These are phyloP conservation scores for Acleris cristana DNA, from an alignment of 2,888 invertebrate genomes.

Conservation along the genomic window DNA sequence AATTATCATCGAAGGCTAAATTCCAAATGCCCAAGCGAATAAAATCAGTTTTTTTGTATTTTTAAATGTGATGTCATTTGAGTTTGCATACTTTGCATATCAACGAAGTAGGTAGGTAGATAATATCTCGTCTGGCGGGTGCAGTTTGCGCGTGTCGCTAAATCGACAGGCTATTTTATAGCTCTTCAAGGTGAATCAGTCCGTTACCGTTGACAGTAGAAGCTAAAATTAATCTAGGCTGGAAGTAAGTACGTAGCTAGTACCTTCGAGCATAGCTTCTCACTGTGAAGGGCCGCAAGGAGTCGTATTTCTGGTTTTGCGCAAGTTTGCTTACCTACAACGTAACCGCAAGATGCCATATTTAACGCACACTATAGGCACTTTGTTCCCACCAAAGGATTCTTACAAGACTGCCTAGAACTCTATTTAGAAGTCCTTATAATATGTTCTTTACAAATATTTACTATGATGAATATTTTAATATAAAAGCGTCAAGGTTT, in stretches of 20 bases:
- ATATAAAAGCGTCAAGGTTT: not conserved
- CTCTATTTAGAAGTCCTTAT: constrained; percentile 20
- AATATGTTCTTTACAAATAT: not conserved
- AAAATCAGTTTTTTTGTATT: not conserved
- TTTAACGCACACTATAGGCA: constrained; percentile 17
- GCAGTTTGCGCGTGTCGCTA: constrained; percentile 31
- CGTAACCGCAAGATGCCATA: constrained; percentile 38
- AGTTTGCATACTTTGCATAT: not conserved
- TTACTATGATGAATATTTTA: not conserved
- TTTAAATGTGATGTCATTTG: constrained; percentile 9
- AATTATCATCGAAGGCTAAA: no score
- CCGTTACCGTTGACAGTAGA: constrained; percentile 37
- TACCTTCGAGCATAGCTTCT: constrained; percentile 1
- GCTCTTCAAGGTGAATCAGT: constrained; percentile 53
- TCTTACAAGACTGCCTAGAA: no score
- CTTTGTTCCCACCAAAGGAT: not conserved
- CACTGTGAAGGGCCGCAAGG: constrained; percentile 30
- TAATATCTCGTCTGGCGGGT: constrained; percentile 17
- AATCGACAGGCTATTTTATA: constrained; percentile 15
- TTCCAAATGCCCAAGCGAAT: no score
- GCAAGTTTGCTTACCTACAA: constrained; percentile 36
- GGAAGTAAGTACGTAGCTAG: constrained; percentile 4
- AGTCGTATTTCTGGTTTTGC: constrained; percentile 45
- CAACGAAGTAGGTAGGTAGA: no score
- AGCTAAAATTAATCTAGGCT: constrained; percentile 25